Conservation (phyloP, 2,888 invertebrate genomes). For the Coelinius sp. region DNA sequence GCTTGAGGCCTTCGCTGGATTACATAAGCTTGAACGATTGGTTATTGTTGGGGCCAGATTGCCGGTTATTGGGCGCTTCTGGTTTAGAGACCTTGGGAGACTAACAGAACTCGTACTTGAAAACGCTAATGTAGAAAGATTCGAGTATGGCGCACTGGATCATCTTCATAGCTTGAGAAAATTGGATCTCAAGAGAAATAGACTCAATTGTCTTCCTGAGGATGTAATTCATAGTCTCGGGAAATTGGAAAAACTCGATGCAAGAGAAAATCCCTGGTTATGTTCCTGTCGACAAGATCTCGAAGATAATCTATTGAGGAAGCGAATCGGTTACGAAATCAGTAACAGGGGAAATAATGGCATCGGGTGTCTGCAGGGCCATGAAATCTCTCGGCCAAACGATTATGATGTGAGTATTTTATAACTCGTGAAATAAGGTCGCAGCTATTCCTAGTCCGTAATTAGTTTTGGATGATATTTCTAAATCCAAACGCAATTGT, state of each 20-base stretch:
- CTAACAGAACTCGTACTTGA: constrained; percentile 53
- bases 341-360: constrained; percentile 46
- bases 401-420: constrained; percentile 43
- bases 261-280: constrained; percentile 54
- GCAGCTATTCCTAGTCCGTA: too few species aligned
- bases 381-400: constrained; percentile 4
- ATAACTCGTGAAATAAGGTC: too few species aligned
- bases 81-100: constrained; percentile 56
- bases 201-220: constrained; percentile 50
- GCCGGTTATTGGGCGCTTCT: constrained; percentile 44
- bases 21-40: constrained; percentile 55
- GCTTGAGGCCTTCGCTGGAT: constrained; percentile 56
- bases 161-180: constrained; percentile 48
- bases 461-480: too few species aligned
- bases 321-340: constrained; percentile 53
- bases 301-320: constrained; percentile 44
- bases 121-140: constrained; percentile 48
- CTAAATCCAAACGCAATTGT: too few species aligned
- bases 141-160: constrained; percentile 51
- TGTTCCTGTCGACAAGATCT: constrained; percentile 52
- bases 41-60: constrained; percentile 53
- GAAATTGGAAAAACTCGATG: constrained; percentile 51
- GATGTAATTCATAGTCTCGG: constrained; percentile 46
- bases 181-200: constrained; percentile 53
- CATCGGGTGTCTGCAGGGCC: constrained; percentile 36